phyloP scores from a whole-genome alignment of 2,797 vertebrate species.

The Rhabdomys pumilio region DNA sequence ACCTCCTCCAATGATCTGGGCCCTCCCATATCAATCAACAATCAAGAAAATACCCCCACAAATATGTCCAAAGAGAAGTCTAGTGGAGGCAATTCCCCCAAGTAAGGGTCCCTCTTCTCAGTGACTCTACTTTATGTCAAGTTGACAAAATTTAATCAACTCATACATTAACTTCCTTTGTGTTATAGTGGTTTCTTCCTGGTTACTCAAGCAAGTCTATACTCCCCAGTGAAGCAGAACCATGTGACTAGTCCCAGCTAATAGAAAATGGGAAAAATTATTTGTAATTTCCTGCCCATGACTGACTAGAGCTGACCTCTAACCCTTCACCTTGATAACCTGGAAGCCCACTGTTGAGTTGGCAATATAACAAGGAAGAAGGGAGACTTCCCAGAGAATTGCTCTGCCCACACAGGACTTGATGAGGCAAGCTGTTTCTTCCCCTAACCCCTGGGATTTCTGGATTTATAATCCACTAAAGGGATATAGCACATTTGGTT shows the following conservation, averaged over 20 bases:
- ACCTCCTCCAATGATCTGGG: too few species aligned
- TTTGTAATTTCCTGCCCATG: neutral
- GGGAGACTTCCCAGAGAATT: neutral
- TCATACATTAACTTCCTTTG: neutral
- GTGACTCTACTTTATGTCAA: neutral
- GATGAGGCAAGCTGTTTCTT: neutral
- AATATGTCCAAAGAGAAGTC: neutral
- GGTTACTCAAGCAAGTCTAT: neutral
- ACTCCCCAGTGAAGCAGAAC: neutral
- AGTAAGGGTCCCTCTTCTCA: neutral
- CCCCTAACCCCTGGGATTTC: neutral
- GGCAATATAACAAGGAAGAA: neutral
- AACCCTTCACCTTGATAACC: neutral
- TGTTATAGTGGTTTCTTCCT: neutral
- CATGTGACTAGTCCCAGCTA: neutral
- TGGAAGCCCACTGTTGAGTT: slow-evolving; percentile 37
- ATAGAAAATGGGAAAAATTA: neutral
- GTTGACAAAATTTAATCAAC: neutral
- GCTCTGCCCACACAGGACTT: neutral
- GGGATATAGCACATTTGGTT: neutral
- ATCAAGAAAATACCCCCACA: neutral
- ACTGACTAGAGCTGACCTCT: neutral
- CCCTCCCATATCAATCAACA: neutral
- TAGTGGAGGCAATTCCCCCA: neutral
- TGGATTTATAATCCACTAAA: neutral